Base-by-base conservation (phyloP, 2,888 invertebrate species). In the Sarcophaga rosellei region DNA sequence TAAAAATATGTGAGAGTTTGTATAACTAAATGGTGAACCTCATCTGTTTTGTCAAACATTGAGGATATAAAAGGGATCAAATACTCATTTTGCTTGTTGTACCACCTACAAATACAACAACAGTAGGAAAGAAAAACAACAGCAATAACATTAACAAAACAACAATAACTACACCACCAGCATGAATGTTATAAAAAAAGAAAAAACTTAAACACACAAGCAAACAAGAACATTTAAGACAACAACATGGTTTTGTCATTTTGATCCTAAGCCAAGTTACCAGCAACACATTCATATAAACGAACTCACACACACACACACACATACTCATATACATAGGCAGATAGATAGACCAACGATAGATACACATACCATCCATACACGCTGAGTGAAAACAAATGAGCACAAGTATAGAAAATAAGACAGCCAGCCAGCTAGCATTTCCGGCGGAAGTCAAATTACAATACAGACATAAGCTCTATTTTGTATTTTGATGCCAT, bases 21-120 rank as follows among this genome's bases (percentile, higher is more conserved):
- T 45, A 53, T 74, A 59, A 25, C 63, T 84, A 74, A 68, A 73
- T 80, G 80, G 79, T 78, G 86, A 87, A 88, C 87, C 89, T 89
- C 89, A 89, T 89, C 89, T 89, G 89, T 89, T 88, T 89, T 89
- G 89, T 87, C 87, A 88, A 88, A 88, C 88, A 89, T 87, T 88
- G 85, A 84, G 88, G 89, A 88, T 91, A 90, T 89, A 89, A 89
- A 89, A 89, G 79, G 89, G 88, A 89, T 89, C 89, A 89, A 89
- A 89, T 88, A 86, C 88, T 89, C 89, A 89, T 89, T 89, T 89
- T 80, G 88, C 81, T 86, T 83, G 84, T 83, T 81, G 83, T 84
- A 78, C 85, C 81, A 80, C 78, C 84, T 76, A 85, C 72, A 61
- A 68, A 53, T 59, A 66, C 63, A 65, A 66, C 63, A 65, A 66